Evolutionary conservation across 2,797 vertebrate species (phyloP).

Genomic region (Distichodus sexfasciatus): DNA sequence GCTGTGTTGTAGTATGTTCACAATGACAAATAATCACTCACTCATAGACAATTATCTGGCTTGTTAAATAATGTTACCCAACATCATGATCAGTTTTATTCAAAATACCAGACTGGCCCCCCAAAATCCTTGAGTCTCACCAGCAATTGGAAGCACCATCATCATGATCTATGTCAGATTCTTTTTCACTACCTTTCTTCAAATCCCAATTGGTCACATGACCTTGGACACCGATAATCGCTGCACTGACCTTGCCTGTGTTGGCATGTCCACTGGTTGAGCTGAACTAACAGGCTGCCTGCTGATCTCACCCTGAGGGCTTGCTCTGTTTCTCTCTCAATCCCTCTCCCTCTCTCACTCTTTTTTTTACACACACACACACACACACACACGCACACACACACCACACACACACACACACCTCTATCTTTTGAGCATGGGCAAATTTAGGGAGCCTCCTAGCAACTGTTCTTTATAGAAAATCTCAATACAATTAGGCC

Average conservation of each 20-base stretch:
- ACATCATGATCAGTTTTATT: too few species aligned
- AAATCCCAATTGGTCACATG: conserved; percentile 71
- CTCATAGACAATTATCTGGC: too few species aligned
- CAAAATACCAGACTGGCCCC: background rate
- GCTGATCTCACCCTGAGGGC: conserved; percentile 45
- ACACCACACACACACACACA: too few species aligned
- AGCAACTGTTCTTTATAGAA: conserved; percentile 68
- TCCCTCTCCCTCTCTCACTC: conserved; percentile 29
- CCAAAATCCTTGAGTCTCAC: conserved; percentile 12
- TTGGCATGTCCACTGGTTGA: conserved; percentile 63
- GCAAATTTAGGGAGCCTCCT: conserved; percentile 65
- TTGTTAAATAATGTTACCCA: too few species aligned
- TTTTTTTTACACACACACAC: conserved; percentile 40
- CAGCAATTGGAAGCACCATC: conserved; percentile 42
- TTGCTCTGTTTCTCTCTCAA: conserved; percentile 3
- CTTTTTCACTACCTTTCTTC: conserved; percentile 60
- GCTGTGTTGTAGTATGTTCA: too few species aligned
- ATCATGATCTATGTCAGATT: conserved; percentile 71
- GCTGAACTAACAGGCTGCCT: conserved; percentile 71
- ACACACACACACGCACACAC: conserved; percentile 36
- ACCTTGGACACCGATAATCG: conserved; percentile 62
- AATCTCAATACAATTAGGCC: conserved; percentile 70
- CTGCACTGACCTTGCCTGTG: conserved; percentile 68
- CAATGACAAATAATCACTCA: too few species aligned
- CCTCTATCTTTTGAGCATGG: conserved; percentile 62